Evolutionary conservation across 2,888 invertebrate species (phyloP).

Genomic region (Caenorhabditis macrosperma): DNA sequence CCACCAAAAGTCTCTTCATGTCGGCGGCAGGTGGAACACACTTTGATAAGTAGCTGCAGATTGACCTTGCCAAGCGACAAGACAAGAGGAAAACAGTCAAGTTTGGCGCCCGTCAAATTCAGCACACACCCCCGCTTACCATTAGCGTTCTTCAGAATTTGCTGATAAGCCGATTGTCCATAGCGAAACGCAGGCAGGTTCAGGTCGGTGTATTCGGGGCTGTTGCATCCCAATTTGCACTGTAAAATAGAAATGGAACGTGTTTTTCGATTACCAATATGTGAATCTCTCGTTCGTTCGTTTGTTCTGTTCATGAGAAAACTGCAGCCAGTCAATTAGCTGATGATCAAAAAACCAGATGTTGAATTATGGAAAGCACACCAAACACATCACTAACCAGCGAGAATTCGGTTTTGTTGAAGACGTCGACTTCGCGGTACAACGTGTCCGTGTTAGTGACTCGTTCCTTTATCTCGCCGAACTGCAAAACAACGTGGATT

Average conservation of each 20-base stretch:
- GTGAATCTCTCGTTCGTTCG: too few relatives aligned
- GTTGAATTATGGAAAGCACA: background rate
- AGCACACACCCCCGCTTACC: constrained; percentile 36
- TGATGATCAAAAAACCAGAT: constrained; percentile 24
- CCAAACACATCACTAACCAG: constrained; percentile 49
- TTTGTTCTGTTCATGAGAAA: constrained; percentile 25
- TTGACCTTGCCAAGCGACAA: constrained; percentile 29
- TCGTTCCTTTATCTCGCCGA: constrained; percentile 55
- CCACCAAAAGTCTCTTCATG: too few relatives aligned
- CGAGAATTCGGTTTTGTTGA: constrained; percentile 66
- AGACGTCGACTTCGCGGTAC: constrained; percentile 59
- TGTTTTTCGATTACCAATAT: constrained; percentile 22
- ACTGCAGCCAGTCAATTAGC: background rate
- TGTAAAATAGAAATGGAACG: constrained; percentile 53
- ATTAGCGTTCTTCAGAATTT: constrained; percentile 44
- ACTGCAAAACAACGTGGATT: constrained; percentile 54
- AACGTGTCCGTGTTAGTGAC: constrained; percentile 49
- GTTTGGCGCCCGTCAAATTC: constrained; percentile 11
- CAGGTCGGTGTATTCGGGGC: constrained; percentile 64
- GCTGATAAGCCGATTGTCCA: constrained; percentile 63
- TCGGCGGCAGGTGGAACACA: constrained; percentile 31
- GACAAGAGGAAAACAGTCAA: too few relatives aligned
- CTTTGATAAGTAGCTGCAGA: constrained; percentile 26
- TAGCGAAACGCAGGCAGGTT: constrained; percentile 64
- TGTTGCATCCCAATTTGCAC: constrained; percentile 69